phyloP scores from a whole-genome alignment of 2,797 vertebrate species.

The Psittacula derbiana region DNA sequence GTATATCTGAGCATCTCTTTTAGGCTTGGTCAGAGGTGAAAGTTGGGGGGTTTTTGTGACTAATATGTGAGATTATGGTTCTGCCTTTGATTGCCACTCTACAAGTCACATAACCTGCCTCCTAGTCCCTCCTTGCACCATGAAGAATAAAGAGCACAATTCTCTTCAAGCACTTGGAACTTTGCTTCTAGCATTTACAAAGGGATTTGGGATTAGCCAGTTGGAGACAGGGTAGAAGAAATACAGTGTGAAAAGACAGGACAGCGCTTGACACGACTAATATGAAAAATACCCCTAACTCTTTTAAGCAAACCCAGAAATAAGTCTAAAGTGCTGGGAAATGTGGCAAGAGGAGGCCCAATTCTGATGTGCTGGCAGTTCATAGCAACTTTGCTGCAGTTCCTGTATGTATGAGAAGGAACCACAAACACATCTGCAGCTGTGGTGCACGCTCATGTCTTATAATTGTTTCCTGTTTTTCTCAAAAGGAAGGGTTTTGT shows the following conservation, averaged over 20 bases:
- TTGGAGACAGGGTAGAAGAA: neutral
- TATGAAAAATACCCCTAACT: neutral
- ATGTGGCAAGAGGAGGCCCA: neutral
- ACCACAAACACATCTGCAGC: slow-evolving; percentile 12
- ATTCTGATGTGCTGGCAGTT: neutral
- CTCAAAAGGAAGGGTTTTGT: neutral
- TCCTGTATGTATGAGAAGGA: neutral
- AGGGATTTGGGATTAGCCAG: neutral
- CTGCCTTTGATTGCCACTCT: neutral
- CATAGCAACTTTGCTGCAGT: neutral
- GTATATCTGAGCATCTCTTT: neutral
- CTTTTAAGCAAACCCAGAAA: neutral
- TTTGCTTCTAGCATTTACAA: neutral
- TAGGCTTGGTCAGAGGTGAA: neutral
- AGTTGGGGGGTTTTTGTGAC: neutral
- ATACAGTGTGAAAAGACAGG: neutral
- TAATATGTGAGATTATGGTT: neutral
- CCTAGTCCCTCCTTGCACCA: neutral
- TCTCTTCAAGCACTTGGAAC: neutral
- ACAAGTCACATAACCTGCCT: neutral
- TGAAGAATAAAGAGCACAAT: neutral
- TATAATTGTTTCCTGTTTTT: slow-evolving; percentile 51
- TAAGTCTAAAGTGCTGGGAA: neutral
- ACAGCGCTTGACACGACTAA: neutral
- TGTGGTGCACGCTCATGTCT: neutral